Evolutionary conservation across 2,113 vertebrate genomes (phyloP), one percentile per base, ranked within the genome.

Genomic region (Arvicanthis niloticus): DNA sequence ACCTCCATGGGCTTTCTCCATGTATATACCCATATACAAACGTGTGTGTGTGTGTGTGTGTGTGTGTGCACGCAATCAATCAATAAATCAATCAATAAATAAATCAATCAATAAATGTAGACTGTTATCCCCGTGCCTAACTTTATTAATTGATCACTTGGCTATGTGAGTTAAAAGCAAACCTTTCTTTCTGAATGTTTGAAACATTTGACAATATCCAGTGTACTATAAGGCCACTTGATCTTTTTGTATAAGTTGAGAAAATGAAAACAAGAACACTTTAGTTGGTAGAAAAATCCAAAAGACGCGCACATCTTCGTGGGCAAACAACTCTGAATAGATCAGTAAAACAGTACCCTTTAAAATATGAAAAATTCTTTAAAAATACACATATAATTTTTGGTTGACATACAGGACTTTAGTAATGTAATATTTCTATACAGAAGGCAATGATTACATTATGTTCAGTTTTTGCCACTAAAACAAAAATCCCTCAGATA

Each of bases 151-250:
- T 84, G 80, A 42, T 62, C 21, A 62, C 6, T 11, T 76, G n/a
- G 60, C 77, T 26, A 94, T 48, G 10, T 82, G 58, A 97, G 48
- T 76, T 58, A 75, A 89, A 45, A 58, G 2, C 13, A 89, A 89
- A 91, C 7, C 9, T 65, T 87, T 87, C 5, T 62, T 6, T 58
- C n/a, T 81, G 60, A 77, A 82, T 22, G 81, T 89, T 92, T 53
- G 89, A 73, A 88, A 76, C 12, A 93, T 40, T 78, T 84, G 53
- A 5, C 45, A 93, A 73, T 3, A 24, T 7, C 53, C 42, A 34
- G 31, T 34, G 48, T 89, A 65, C 42, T 26, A 60, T 21, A 82
- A 24, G 34, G 42, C 13, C 16, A 73, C 31, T 45, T 56, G 40
- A 85, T 0, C 65, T 48, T 29, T 84, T 85, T 91, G 19, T 65